Evolutionary conservation across 1,140 invertebrate species (phyloP).

Genomic region (Sminthurinus signatus): DNA sequence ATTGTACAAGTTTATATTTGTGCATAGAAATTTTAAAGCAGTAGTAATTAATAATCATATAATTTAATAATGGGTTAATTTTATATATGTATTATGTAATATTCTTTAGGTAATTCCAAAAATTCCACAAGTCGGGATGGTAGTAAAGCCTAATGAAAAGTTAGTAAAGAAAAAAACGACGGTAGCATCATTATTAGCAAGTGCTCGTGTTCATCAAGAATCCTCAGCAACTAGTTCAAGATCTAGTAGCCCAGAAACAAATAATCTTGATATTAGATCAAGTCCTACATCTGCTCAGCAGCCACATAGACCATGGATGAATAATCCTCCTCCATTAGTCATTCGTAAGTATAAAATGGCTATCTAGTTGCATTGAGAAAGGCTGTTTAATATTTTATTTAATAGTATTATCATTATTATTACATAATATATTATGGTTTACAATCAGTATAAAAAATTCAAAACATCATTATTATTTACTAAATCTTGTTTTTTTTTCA

Average conservation of each 20-base stretch:
- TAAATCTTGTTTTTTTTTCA: too few relatives aligned
- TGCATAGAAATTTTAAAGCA: too few relatives aligned
- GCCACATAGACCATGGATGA: conserved; percentile 37
- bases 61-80: conserved; percentile 15
- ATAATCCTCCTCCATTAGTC: conserved; percentile 15
- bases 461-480: too few relatives aligned
- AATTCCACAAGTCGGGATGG: conserved; percentile 17
- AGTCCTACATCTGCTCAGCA: conserved; percentile 1
- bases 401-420: too few relatives aligned
- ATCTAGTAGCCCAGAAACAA: conserved; percentile 5
- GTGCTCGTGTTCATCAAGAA: conserved; percentile 53
- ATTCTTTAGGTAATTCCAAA: conserved; percentile 16
- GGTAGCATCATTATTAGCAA: conserved; percentile 74
- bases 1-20: too few relatives aligned
- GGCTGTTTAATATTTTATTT: too few relatives aligned
- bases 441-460: too few relatives aligned
- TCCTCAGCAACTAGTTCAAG: neutral
- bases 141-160: conserved; percentile 3
- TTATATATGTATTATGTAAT: conserved; percentile 16
- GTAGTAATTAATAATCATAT: neutral
- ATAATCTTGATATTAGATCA: conserved; percentile 6
- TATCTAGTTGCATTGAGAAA: too few relatives aligned
- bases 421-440: too few relatives aligned
- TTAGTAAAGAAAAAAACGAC: conserved; percentile 69
- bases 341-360: conserved; percentile 15